Evolutionary conservation across 2,797 vertebrate genomes (phyloP).

Genomic region (Squalus acanthias): DNA sequence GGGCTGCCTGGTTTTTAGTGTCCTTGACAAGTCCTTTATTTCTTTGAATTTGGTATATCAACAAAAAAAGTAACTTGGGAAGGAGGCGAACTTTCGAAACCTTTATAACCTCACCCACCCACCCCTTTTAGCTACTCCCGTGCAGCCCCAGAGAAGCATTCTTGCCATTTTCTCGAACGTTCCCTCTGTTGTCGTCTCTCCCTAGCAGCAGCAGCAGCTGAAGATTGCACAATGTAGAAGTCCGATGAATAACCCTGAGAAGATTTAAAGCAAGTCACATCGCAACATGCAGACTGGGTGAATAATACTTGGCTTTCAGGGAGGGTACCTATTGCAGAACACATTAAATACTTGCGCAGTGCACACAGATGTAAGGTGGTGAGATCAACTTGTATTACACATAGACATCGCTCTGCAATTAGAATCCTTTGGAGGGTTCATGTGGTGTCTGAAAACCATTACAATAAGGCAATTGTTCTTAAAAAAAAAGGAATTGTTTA

Average conservation of each 20-base stretch:
- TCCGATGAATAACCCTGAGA: conserved; percentile 1
- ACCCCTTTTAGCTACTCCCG: too few relatives aligned
- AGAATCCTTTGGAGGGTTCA: background rate
- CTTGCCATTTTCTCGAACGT: background rate
- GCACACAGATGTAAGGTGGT: background rate
- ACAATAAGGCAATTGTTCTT: background rate
- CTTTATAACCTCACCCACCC: background rate
- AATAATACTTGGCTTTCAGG: conserved; percentile 2
- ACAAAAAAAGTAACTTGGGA: background rate
- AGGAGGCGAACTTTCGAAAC: background rate
- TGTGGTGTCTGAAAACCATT: background rate
- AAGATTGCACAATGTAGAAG: conserved; percentile 11
- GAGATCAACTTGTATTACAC: background rate
- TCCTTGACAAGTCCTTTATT: too few relatives aligned
- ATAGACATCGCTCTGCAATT: background rate
- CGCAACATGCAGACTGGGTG: background rate
- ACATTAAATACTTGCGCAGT: background rate
- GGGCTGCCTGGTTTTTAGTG: background rate
- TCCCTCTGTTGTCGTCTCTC: background rate
- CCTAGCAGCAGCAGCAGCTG: background rate
- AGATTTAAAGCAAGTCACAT: background rate
- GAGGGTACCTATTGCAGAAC: background rate
- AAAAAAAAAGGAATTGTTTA: background rate
- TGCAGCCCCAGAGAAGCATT: background rate
- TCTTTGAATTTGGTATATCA: too few relatives aligned